These are phyloP conservation scores for Paragorgia papillata DNA, from an alignment of 92 coral and sea anemone species.

Conservation along the genomic window DNA sequence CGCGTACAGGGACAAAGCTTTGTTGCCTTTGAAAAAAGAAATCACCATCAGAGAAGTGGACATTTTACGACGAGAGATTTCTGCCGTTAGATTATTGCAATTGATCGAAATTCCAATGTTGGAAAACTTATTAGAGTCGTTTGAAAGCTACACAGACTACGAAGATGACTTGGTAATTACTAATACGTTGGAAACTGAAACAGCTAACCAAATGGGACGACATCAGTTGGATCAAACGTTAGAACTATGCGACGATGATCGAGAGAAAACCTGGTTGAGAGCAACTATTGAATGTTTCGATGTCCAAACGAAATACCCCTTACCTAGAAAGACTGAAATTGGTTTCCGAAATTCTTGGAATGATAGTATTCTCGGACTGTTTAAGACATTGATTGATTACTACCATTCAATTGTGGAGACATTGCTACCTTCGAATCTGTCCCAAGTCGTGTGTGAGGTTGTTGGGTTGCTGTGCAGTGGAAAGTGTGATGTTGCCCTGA, in stretches of 20 bases:
- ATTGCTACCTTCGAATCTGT: conserved; percentile 71
- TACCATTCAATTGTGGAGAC: conserved; percentile 78
- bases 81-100: conserved; percentile 72
- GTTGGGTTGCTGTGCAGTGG: conserved; percentile 45
- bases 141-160: conserved; percentile 44
- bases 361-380: conserved; percentile 70
- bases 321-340: conserved; percentile 63
- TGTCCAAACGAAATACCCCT: conserved; percentile 68
- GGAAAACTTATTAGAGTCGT: conserved; percentile 65
- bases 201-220: conserved; percentile 33
- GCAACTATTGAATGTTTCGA: conserved; percentile 77
- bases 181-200: conserved; percentile 24
- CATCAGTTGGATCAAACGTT: conserved; percentile 29
- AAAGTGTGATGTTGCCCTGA: conserved; percentile 40
- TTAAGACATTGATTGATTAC: conserved; percentile 68
- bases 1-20: conserved; percentile 24
- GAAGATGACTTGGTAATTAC: conserved; percentile 26
- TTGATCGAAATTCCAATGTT: conserved; percentile 73
- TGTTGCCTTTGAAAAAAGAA: conserved; percentile 34
- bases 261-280: conserved; percentile 60
- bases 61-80: conserved; percentile 44
- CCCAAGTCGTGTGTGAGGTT: conserved; percentile 63
- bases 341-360: conserved; percentile 73
- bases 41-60: conserved; percentile 36
- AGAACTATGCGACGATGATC: conserved; percentile 34